phyloP scores from a whole-genome alignment of 2,113 vertebrate genomes.

The Elgaria multicarinata region DNA sequence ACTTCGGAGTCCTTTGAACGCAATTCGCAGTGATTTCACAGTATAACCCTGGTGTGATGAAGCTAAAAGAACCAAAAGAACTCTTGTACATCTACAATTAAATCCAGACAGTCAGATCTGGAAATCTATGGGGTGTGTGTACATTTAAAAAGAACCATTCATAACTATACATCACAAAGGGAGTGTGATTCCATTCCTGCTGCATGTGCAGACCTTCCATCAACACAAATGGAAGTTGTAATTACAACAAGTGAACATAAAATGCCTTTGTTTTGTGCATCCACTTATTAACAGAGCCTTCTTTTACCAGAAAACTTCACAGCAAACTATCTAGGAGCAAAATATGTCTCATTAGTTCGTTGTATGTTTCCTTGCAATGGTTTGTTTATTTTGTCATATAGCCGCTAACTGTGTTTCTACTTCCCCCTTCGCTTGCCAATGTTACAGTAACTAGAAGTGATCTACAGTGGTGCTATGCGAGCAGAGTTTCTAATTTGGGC shows the following conservation, averaged over 20 bases:
- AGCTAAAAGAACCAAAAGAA: too few species aligned
- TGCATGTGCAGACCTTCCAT: not conserved
- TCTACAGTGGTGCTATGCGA: not conserved
- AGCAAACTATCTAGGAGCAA: not conserved
- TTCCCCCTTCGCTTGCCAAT: not conserved
- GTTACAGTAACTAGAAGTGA: not conserved
- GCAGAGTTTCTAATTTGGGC: not conserved
- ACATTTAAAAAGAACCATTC: not conserved
- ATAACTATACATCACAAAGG: not conserved
- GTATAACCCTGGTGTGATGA: too few species aligned
- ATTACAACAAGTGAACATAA: not conserved
- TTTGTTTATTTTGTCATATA: not conserved
- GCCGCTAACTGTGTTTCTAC: not conserved
- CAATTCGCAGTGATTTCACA: too few species aligned
- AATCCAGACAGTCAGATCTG: too few species aligned
- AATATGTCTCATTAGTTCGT: not conserved
- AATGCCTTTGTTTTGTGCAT: not conserved
- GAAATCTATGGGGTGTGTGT: not conserved
- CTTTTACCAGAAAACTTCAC: constrained; percentile 20
- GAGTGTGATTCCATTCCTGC: not conserved
- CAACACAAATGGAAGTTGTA: not conserved
- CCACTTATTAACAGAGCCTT: not conserved
- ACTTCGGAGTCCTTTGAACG: too few species aligned
- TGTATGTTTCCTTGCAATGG: not conserved
- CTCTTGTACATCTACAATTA: too few species aligned